These are phyloP conservation scores for Corapipo altera DNA, from an alignment of 2,113 vertebrate genomes.

Conservation along the genomic window DNA sequence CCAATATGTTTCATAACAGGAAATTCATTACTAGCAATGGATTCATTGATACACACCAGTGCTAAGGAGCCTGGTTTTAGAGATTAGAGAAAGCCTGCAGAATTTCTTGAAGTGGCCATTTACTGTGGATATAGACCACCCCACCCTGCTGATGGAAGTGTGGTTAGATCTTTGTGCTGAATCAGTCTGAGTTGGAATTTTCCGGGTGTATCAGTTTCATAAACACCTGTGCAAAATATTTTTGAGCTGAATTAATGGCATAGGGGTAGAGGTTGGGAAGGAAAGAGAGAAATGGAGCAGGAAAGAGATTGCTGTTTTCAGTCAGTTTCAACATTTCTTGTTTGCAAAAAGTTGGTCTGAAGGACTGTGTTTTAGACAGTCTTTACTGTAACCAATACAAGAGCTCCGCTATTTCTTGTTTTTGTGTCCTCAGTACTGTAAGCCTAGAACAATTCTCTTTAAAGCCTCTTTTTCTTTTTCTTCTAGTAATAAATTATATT, in stretches of 20 bases:
- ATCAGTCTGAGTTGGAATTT: conserved; percentile 39
- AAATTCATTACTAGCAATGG: not conserved
- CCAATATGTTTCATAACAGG: not conserved
- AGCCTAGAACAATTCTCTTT: not conserved
- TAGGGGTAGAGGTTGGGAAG: not conserved
- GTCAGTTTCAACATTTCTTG: not conserved
- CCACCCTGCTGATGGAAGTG: not conserved
- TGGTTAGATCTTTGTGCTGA: conserved; percentile 8
- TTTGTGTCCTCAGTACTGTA: not conserved
- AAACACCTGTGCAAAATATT: conserved; percentile 51
- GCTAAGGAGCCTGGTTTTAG: not conserved
- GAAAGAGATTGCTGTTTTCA: conserved; percentile 11
- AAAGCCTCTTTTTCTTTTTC: not conserved
- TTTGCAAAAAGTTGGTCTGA: not conserved
- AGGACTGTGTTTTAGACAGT: not conserved
- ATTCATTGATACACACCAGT: not conserved
- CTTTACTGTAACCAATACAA: not conserved
- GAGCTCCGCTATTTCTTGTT: not conserved
- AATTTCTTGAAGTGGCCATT: conserved; percentile 15
- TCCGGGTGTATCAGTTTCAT: conserved; percentile 59
- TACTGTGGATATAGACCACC: conserved; percentile 5
- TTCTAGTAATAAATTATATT: not conserved
- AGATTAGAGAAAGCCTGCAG: not conserved
- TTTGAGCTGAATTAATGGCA: conserved; percentile 37
- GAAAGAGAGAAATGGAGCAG: not conserved